phyloP scores from a whole-genome alignment of 2,888 invertebrate species.

The Ophion obscuratus region DNA sequence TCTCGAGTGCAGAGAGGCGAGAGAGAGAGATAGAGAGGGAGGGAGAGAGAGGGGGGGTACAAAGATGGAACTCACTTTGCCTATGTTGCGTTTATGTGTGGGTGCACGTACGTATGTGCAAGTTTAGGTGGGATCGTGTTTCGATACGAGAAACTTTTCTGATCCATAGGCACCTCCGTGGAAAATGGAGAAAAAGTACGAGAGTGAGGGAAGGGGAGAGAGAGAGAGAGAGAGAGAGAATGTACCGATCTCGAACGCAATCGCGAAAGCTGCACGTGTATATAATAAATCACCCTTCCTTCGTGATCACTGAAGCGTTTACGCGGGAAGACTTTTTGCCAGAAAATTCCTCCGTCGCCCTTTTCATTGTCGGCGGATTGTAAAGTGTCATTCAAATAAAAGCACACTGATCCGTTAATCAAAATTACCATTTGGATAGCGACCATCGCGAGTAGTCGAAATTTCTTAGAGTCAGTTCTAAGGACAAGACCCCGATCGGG shows the following conservation, averaged over 20 bases:
- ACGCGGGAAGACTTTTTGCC: background rate
- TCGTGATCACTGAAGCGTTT: background rate
- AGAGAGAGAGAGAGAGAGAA: too few species aligned
- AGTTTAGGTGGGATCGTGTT: slow-evolving; percentile 20
- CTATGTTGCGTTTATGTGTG: slow-evolving; percentile 16
- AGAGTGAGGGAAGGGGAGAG: too few species aligned
- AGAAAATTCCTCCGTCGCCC: background rate
- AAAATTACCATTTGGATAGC: too few species aligned
- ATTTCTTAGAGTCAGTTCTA: too few species aligned
- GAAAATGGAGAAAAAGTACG: slow-evolving; percentile 14
- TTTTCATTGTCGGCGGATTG: background rate
- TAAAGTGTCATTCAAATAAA: too few species aligned
- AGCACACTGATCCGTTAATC: too few species aligned
- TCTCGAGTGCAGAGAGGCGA: background rate
- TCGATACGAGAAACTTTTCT: slow-evolving; percentile 78
- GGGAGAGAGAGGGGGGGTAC: background rate
- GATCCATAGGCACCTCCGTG: slow-evolving; percentile 77
- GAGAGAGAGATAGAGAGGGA: background rate
- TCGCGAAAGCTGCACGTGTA: too few species aligned
- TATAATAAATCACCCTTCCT: background rate
- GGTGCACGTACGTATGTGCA: background rate
- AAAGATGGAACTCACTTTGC: slow-evolving; percentile 33
- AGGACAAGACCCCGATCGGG: too few species aligned
- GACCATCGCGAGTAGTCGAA: too few species aligned
- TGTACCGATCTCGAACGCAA: too few species aligned